Percentiles rank a stretch among this genome's conserved stretches.
phyloP scores from a whole-genome alignment of 2,797 vertebrate species.

The Lophotriccus pileatus region DNA sequence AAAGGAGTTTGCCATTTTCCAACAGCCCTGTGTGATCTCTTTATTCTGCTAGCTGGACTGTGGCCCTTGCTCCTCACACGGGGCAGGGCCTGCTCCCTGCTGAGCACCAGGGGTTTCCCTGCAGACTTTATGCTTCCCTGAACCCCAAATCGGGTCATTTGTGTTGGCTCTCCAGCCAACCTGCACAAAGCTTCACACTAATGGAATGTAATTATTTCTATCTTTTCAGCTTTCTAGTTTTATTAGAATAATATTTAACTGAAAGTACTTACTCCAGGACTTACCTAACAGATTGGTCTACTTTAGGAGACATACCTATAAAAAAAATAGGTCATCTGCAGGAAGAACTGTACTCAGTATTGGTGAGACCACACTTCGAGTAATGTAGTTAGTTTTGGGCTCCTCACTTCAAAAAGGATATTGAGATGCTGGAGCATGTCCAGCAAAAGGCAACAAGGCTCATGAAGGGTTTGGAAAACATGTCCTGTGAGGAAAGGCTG shows the following conservation, averaged over 20 bases:
- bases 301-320: background rate
- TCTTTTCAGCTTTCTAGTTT: background rate
- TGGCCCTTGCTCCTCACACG: no score
- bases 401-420: background rate
- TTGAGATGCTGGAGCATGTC: no score
- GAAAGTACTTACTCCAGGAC: background rate
- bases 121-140: no score
- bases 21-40: no score
- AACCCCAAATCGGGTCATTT: no score
- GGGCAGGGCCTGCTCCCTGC: no score
- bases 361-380: background rate
- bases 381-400: background rate
- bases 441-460: background rate
- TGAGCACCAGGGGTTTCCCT: no score
- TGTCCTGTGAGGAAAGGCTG: background rate
- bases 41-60: no score
- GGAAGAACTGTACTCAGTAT: background rate
- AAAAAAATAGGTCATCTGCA: background rate
- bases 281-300: background rate
- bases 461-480: background rate
- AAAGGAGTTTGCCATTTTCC: no score
- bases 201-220: background rate
- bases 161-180: background rate
- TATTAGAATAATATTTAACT: background rate
- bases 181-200: background rate